A percentile compares a stretch with the other conserved stretches of the same genome.
These are phyloP conservation scores for Chymomyza caudatula DNA, from an alignment of 2,888 invertebrate species.

Conservation along the genomic window DNA sequence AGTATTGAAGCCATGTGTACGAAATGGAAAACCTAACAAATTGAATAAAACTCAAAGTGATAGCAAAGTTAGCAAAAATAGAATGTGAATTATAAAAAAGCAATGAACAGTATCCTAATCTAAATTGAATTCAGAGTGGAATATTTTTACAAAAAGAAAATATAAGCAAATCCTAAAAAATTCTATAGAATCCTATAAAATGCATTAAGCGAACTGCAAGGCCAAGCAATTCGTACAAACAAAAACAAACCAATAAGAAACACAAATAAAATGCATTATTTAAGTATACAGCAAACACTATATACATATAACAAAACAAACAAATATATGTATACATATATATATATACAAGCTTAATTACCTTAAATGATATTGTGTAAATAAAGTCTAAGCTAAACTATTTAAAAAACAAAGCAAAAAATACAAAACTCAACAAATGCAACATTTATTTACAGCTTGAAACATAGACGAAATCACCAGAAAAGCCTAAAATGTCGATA, in stretches of 20 bases:
- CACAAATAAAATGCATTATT: slow-evolving; percentile 5
- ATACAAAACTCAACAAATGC: slow-evolving; percentile 19
- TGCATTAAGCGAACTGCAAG: slow-evolving; percentile 35
- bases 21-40: slow-evolving; percentile 23
- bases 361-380: slow-evolving; percentile 41
- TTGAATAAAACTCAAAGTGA: slow-evolving; percentile 61
- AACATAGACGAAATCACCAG: slow-evolving; percentile 63
- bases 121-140: slow-evolving; percentile 53
- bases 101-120: slow-evolving; percentile 76
- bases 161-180: background rate
- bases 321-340: slow-evolving; percentile 4
- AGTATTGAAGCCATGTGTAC: slow-evolving; percentile 23
- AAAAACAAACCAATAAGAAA: slow-evolving; percentile 18
- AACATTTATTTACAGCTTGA: slow-evolving; percentile 67
- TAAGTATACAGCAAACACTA: slow-evolving; percentile 10
- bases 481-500: slow-evolving; percentile 58
- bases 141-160: slow-evolving; percentile 60
- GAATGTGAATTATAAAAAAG: slow-evolving; percentile 76
- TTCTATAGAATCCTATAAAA: background rate
- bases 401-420: slow-evolving; percentile 26
- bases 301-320: slow-evolving; percentile 11
- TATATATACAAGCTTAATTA: slow-evolving; percentile 3
- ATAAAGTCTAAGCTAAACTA: slow-evolving; percentile 53
- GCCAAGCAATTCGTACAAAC: slow-evolving; percentile 58
- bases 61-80: slow-evolving; percentile 69